A percentile compares a stretch with the other conserved stretches of the same genome.
These are phyloP conservation scores for Apaloderma vittatum DNA, from an alignment of 2,113 vertebrate genomes.

Conservation along the genomic window DNA sequence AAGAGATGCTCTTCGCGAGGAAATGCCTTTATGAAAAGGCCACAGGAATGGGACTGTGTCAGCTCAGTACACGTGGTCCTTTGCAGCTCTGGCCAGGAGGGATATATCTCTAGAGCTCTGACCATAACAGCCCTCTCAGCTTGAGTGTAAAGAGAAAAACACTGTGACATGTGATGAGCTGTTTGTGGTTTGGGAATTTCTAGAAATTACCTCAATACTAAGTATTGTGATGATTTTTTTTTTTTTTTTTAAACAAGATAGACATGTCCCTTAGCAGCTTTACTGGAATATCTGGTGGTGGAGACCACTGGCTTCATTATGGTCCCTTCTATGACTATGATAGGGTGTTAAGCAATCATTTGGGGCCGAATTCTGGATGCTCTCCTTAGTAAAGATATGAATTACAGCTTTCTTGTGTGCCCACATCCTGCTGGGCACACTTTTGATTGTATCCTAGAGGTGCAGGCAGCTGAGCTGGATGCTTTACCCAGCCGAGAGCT, in stretches of 20 bases:
- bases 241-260: neutral
- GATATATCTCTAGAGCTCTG: no score
- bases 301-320: neutral
- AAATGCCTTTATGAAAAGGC: neutral
- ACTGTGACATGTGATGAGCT: neutral
- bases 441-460: neutral
- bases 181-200: neutral
- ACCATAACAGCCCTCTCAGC: neutral
- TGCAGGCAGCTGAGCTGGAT: neutral
- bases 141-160: neutral
- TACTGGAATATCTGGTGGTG: neutral
- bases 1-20: neutral
- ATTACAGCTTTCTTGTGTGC: neutral
- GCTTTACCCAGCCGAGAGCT: neutral
- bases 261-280: neutral
- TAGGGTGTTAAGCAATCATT: neutral
- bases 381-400: neutral
- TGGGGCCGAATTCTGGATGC: neutral
- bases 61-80: neutral
- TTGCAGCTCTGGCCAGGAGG: neutral
- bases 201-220: neutral
- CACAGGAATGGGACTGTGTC: neutral
- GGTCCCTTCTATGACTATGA: neutral
- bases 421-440: fast-evolving
- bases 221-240: neutral